Evolutionary conservation across 1,140 invertebrate genomes (phyloP).

Genomic region (Daktulosphaira vitifoliae): DNA sequence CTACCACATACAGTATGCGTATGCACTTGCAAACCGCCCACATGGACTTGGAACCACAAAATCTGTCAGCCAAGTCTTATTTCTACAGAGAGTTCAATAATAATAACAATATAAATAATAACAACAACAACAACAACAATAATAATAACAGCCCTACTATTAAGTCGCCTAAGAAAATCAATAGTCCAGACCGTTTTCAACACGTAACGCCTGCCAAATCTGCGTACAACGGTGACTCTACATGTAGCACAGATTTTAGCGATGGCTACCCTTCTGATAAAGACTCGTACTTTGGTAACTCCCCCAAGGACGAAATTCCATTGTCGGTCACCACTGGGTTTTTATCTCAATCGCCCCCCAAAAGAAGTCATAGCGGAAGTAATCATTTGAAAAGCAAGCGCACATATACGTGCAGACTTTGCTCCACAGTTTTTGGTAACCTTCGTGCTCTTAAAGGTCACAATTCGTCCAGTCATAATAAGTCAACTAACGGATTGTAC

Average conservation of each 20-base stretch:
- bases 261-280: conserved; percentile 21
- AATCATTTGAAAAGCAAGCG: conserved; percentile 69
- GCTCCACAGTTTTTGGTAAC: conserved; percentile 74
- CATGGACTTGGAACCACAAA: conserved; percentile 20
- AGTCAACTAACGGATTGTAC: conserved; percentile 57
- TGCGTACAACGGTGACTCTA: conserved; percentile 16
- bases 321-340: conserved; percentile 51
- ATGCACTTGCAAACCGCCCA: conserved; percentile 20
- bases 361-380: background rate
- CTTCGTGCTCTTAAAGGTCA: conserved; percentile 83
- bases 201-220: conserved; percentile 12
- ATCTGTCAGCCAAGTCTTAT: conserved; percentile 2
- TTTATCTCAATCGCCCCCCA: background rate
- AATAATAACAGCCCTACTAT: background rate
- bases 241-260: conserved; percentile 19
- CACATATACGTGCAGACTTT: conserved; percentile 80
- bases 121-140: conserved; percentile 4
- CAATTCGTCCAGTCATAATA: conserved; percentile 62
- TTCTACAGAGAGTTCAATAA: conserved; percentile 14
- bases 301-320: conserved; percentile 9
- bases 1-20: conserved; percentile 24
- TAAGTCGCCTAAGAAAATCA: background rate
- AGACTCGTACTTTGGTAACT: conserved; percentile 13
- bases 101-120: conserved; percentile 18
- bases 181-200: background rate